Evolutionary conservation across 2,888 invertebrate species (phyloP).

Genomic region (Stegophylla sp.): DNA sequence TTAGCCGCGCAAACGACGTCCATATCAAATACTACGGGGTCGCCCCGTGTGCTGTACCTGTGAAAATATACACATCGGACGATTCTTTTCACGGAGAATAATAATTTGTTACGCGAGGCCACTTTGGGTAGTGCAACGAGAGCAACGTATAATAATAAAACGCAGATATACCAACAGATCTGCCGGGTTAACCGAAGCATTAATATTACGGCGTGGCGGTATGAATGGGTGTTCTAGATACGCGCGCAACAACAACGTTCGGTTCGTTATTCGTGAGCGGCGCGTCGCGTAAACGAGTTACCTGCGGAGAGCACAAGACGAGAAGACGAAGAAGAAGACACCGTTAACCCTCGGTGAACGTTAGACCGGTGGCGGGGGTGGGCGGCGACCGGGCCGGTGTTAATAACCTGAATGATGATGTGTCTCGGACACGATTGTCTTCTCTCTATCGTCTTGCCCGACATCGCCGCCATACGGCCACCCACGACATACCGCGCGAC

Average conservation of each 20-base stretch:
- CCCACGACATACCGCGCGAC: conserved; percentile 31
- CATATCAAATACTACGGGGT: not conserved
- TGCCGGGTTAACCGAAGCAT: not conserved
- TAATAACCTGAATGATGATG: conserved; percentile 52
- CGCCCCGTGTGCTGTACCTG: not conserved
- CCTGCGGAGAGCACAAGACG: conserved; percentile 2
- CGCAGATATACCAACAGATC: not conserved
- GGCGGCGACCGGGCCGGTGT: conserved; percentile 27
- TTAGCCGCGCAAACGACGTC: not conserved
- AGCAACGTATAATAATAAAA: not conserved
- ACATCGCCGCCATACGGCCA: conserved; percentile 11
- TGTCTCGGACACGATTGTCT: conserved; percentile 19
- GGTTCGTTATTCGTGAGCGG: not conserved
- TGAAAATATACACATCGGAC: not conserved
- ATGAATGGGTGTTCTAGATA: conserved; percentile 23
- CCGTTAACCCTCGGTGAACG: conserved; percentile 47
- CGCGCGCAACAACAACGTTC: not conserved
- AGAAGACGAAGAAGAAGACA: conserved; percentile 50
- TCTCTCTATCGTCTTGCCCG: not conserved
- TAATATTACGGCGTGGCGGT: not conserved
- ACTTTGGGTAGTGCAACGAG: not conserved
- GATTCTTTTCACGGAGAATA: not conserved
- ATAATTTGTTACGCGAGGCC: not conserved
- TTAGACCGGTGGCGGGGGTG: conserved; percentile 13
- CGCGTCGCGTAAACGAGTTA: conserved; percentile 8